These are phyloP conservation scores for Andricus curvator DNA, from an alignment of 2,888 invertebrate species.

Conservation along the genomic window DNA sequence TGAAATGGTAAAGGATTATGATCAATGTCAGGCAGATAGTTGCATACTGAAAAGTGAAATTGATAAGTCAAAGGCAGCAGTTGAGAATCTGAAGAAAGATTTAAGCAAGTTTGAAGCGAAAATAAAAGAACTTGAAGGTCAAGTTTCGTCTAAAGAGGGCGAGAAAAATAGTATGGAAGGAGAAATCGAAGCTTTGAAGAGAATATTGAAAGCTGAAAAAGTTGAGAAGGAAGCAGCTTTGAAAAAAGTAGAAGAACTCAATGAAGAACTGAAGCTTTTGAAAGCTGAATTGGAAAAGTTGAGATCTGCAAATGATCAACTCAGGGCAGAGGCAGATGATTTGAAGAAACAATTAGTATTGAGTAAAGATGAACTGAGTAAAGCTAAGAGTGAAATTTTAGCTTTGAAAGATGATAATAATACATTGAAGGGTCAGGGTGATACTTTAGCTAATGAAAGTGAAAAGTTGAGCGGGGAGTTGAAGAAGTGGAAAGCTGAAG, in stretches of 20 bases:
- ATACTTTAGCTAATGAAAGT: conserved; percentile 1
- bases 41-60: conserved; percentile 27
- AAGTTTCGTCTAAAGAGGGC: conserved; percentile 4
- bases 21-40: conserved; percentile 37
- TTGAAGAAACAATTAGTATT: conserved; percentile 44
- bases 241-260: conserved; percentile 18
- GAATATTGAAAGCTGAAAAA: conserved; percentile 52
- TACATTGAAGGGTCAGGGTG: neutral
- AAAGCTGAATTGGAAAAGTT: conserved; percentile 42
- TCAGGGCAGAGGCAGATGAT: conserved; percentile 49
- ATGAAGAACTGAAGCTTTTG: conserved; percentile 17
- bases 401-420: conserved; percentile 35
- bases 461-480: conserved; percentile 21
- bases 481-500: conserved; percentile 40
- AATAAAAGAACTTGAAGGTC: neutral
- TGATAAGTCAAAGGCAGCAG: conserved; percentile 43
- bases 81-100: conserved; percentile 45
- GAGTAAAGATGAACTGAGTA: conserved; percentile 26
- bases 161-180: conserved; percentile 48
- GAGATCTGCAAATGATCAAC: conserved; percentile 48
- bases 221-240: conserved; percentile 19
- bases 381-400: conserved; percentile 16
- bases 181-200: conserved; percentile 51
- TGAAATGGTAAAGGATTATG: conserved; percentile 38
- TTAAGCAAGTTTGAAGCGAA: neutral